A percentile compares a stretch with the other conserved stretches of the same genome.
Evolutionary conservation across 2,888 invertebrate genomes (phyloP).

Genomic region (Lepidochrysops patricia): DNA sequence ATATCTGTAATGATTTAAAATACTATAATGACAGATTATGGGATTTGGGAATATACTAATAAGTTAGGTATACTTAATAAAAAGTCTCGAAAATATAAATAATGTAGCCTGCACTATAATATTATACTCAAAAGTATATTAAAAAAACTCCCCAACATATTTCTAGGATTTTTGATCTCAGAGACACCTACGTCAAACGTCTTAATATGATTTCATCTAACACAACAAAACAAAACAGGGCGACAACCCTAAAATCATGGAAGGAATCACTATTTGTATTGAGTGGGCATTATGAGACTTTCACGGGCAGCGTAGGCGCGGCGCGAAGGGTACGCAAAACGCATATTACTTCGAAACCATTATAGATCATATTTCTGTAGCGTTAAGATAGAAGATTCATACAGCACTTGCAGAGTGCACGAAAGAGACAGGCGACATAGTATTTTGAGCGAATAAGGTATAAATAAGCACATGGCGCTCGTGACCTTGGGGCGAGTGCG

Average conservation of each 20-base stretch:
- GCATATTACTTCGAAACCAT: conserved; percentile 30
- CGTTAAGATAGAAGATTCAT: background rate
- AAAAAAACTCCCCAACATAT: too few relatives aligned
- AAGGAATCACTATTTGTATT: conserved; percentile 16
- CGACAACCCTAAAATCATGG: conserved; percentile 35
- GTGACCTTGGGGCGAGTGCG: conserved; percentile 60
- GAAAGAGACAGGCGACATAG: conserved; percentile 51
- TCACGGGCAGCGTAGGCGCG: conserved; percentile 16
- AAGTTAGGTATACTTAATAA: too few relatives aligned
- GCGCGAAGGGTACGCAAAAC: conserved; percentile 23
- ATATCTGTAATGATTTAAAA: too few relatives aligned
- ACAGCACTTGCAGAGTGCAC: conserved; percentile 22
- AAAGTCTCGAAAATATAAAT: too few relatives aligned
- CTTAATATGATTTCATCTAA: too few relatives aligned
- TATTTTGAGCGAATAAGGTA: conserved; percentile 47
- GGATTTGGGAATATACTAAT: too few relatives aligned
- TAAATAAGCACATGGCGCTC: conserved; percentile 44
- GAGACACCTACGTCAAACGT: too few relatives aligned
- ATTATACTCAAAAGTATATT: too few relatives aligned
- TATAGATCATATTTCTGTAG: background rate
- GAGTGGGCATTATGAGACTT: conserved; percentile 13
- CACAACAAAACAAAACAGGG: too few relatives aligned
- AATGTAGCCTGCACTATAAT: too few relatives aligned
- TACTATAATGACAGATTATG: too few relatives aligned
- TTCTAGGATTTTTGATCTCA: too few relatives aligned